Percentiles rank a stretch among this genome's conserved stretches.
phyloP scores from a whole-genome alignment of 2,888 invertebrate species.

The Meghimatium bilineatum region DNA sequence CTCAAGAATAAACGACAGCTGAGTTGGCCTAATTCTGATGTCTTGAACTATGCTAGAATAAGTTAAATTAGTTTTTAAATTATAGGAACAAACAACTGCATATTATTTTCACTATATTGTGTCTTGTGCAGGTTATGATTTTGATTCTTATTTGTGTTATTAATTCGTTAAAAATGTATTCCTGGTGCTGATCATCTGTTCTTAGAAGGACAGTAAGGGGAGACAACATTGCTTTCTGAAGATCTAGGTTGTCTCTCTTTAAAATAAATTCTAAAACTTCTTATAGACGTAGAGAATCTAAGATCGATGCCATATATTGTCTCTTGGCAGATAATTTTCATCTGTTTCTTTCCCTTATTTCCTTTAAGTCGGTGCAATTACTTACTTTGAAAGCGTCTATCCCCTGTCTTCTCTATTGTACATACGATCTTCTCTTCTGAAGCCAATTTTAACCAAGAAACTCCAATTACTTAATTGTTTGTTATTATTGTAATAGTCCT shows the following conservation, averaged over 20 bases:
- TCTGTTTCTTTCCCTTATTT: background rate
- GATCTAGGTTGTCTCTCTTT: background rate
- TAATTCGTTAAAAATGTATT: no score
- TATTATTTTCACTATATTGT: no score
- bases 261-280: background rate
- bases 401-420: background rate
- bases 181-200: background rate
- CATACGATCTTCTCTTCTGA: background rate
- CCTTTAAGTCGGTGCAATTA: background rate
- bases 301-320: constrained; percentile 5
- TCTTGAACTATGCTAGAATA: no score
- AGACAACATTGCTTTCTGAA: background rate
- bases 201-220: background rate
- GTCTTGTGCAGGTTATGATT: no score
- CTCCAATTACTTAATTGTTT: background rate
- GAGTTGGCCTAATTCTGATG: no score
- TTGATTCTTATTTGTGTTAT: no score
- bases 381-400: background rate
- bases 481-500: no score
- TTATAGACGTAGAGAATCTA: background rate
- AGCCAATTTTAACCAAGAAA: background rate
- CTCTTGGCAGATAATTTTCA: background rate
- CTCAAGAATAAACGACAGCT: no score
- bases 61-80: no score
- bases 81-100: no score